These are phyloP conservation scores for Diadema setosum DNA, from an alignment of 35 echinoderm and acorn worm genomes.

Conservation along the genomic window DNA sequence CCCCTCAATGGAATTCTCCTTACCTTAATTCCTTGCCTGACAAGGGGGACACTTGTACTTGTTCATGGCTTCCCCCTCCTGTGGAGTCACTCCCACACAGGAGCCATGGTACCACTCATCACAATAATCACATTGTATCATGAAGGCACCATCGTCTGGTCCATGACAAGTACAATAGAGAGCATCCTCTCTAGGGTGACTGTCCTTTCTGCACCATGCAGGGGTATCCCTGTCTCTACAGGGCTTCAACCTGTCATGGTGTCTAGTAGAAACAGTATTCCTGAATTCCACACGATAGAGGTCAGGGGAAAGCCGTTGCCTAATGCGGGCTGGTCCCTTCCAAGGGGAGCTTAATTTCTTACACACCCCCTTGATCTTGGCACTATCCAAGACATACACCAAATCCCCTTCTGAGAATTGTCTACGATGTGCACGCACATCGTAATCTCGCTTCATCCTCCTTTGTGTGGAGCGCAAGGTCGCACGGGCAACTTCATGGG, in stretches of 20 bases:
- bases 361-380: conserved; percentile 5
- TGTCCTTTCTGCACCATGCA: not conserved
- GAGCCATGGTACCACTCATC: no score
- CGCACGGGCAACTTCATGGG: not conserved
- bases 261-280: not conserved
- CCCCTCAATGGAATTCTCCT: no score
- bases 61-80: no score
- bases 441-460: conserved; percentile 33
- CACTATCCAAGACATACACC: conserved; percentile 23
- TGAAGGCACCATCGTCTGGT: not conserved
- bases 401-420: not conserved
- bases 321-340: conserved; percentile 11
- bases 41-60: no score
- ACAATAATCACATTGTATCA: no score
- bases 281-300: conserved; percentile 17
- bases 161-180: not conserved
- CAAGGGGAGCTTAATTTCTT: conserved; percentile 30
- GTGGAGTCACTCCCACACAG: no score
- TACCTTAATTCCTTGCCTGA: no score
- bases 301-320: not conserved
- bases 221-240: not conserved
- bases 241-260: conserved; percentile 42
- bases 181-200: not conserved
- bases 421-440: not conserved
- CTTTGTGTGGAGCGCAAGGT: not conserved